Base-by-base conservation (phyloP, 2,888 invertebrate species). In the Merodon equestris region DNA sequence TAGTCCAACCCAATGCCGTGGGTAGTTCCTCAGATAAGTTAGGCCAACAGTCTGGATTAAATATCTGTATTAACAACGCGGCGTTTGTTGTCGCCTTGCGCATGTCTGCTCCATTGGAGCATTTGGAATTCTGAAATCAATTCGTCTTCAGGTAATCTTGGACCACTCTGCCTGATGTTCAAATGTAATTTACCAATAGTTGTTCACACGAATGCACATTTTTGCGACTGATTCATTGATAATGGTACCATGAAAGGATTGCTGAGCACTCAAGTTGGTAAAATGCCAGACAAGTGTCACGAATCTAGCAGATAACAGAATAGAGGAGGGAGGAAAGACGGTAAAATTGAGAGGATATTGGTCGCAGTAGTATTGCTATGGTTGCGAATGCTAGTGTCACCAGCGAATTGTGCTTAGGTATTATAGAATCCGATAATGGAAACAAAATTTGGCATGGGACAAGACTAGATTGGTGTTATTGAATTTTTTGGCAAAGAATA, bases 381-480 rank as follows among this genome's bases (percentile, higher is more conserved):
- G n/a, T n/a, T n/a, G n/a, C n/a, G n/a, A n/a, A n/a, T n/a, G n/a
- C n/a, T n/a, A n/a, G n/a, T n/a, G n/a, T n/a, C n/a, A n/a, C n/a
- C n/a, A n/a, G n/a, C n/a, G n/a, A n/a, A n/a, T n/a, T n/a, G n/a
- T n/a, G n/a, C n/a, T n/a, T n/a, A n/a, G 40, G 4, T 42, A 9
- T 66, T 53, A 36, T 36, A 68, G 63, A 63, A 63, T 48, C 74
- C 68, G 68, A 63, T 64, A 64, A 79, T 79, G 64, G 64, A 34
- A 15, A 27, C 45, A 47, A 38, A 45, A 48, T 17, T 79, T 79
- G 79, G 79, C 79, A 74, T 9, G 0, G 45, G 17, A 50, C 50
- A 61, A 60, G 15, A 27, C 5, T 10, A 13, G 17, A 48, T 36
- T 50, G 36, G 27, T 44, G 47, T 54, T 44, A 71, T 76, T 66